These are phyloP conservation scores for Drosophila persimilis DNA, from an alignment of 1,140 invertebrate genomes.

Conservation along the genomic window DNA sequence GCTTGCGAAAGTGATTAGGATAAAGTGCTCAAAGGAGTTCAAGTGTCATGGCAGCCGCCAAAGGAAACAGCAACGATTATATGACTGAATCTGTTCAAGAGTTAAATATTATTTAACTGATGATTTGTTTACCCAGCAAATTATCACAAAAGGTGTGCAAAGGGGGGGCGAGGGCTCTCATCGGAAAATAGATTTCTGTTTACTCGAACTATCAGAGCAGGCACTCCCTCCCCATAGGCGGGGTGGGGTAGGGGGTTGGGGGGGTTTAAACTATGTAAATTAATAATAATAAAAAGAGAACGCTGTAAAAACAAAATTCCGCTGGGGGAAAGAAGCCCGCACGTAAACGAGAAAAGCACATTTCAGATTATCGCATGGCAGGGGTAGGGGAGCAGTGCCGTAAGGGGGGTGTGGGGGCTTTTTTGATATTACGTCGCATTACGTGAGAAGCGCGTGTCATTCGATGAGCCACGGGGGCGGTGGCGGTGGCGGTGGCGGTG, in stretches of 20 bases:
- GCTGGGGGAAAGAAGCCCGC: constrained; percentile 16
- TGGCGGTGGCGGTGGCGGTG: background rate
- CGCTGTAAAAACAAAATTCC: constrained; percentile 59
- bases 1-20: no score
- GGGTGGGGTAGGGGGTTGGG: background rate
- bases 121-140: constrained; percentile 51
- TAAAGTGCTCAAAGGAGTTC: background rate
- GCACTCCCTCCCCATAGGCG: background rate
- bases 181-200: constrained; percentile 46
- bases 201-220: constrained; percentile 47
- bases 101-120: constrained; percentile 57
- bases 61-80: background rate
- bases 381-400: background rate
- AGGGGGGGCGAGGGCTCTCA: constrained; percentile 1
- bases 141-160: constrained; percentile 28
- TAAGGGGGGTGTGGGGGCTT: background rate
- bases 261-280: constrained; percentile 56
- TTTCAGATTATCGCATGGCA: constrained; percentile 9
- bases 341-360: constrained; percentile 38
- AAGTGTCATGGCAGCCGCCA: constrained; percentile 11
- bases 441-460: constrained; percentile 68
- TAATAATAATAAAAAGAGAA: constrained; percentile 60
- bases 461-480: constrained; percentile 9
- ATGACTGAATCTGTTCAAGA: constrained; percentile 5
- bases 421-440: constrained; percentile 72